Percentiles rank a stretch among this genome's conserved stretches.
Conservation (phyloP, 1,140 invertebrate species). For the Papilio machaon region DNA sequence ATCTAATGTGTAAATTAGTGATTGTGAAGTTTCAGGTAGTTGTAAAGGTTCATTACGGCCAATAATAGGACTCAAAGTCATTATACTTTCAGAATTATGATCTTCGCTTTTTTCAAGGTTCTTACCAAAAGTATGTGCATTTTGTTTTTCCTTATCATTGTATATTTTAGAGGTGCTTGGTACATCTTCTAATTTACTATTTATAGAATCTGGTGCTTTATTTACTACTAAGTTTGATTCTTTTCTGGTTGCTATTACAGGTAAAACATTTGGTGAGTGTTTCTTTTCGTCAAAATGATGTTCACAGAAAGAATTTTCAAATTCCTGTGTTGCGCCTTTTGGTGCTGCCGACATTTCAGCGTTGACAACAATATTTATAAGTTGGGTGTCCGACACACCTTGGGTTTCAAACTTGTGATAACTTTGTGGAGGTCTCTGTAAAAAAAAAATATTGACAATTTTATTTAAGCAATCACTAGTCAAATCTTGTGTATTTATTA, state of each 20-base stretch:
- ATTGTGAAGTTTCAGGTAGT: conserved; percentile 48
- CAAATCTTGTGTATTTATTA: neutral
- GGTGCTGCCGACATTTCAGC: conserved; percentile 54
- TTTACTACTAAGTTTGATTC: neutral
- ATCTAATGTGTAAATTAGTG: conserved; percentile 60
- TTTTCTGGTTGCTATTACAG: neutral
- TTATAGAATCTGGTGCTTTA: neutral
- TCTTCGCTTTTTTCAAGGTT: conserved; percentile 9
- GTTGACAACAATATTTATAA: conserved; percentile 62
- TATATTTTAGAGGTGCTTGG: neutral
- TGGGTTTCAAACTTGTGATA: conserved; percentile 68
- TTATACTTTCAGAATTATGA: conserved; percentile 35
- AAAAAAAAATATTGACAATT: conserved; percentile 30
- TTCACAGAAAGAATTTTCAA: conserved; percentile 56
- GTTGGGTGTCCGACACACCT: conserved; percentile 65
- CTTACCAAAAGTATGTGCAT: neutral
- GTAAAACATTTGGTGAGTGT: neutral
- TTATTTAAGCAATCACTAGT: neutral
- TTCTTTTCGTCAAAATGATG: conserved; percentile 37
- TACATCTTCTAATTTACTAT: neutral
- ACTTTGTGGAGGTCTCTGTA: conserved; percentile 48
- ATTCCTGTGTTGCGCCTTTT: conserved; percentile 59
- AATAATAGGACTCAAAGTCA: conserved; percentile 12
- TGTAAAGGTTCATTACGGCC: neutral
- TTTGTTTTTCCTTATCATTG: conserved; percentile 13